Percentiles rank a stretch among this genome's conserved stretches.
Conservation (phyloP, 2,113 vertebrate genomes). For the Odontophorus gujanensis region DNA sequence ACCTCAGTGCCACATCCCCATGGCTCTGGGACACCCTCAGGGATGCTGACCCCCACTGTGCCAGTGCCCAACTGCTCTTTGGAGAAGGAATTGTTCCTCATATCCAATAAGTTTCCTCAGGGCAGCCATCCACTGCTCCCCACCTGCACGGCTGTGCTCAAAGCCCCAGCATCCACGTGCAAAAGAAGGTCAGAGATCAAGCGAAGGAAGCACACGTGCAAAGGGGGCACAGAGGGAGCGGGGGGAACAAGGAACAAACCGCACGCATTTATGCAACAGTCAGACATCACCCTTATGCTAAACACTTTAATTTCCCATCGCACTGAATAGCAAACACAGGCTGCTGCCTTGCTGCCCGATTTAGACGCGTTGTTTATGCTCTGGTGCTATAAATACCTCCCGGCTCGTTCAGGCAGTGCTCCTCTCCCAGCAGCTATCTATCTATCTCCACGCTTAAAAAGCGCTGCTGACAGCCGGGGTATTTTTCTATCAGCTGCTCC, state of each 20-base stretch:
- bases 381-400: conserved; percentile 20
- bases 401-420: not conserved
- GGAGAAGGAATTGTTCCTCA: not conserved
- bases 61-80: too few relatives aligned
- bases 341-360: not conserved
- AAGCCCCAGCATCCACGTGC: not conserved
- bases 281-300: not conserved
- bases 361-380: not conserved
- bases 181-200: not conserved
- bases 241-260: rapidly evolving
- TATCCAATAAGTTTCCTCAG: not conserved
- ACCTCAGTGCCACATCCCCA: not conserved
- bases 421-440: not conserved
- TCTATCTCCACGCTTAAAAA: not conserved
- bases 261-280: rapidly evolving
- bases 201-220: rapidly evolving
- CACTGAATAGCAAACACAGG: not conserved
- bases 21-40: not conserved
- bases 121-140: too few relatives aligned
- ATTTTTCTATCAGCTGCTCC: not conserved
- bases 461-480: not conserved
- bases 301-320: not conserved
- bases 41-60: not conserved
- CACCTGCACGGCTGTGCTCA: not conserved
- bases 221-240: not conserved